Base-by-base conservation (phyloP, 1,140 invertebrate species). In the Anastrepha ludens region DNA sequence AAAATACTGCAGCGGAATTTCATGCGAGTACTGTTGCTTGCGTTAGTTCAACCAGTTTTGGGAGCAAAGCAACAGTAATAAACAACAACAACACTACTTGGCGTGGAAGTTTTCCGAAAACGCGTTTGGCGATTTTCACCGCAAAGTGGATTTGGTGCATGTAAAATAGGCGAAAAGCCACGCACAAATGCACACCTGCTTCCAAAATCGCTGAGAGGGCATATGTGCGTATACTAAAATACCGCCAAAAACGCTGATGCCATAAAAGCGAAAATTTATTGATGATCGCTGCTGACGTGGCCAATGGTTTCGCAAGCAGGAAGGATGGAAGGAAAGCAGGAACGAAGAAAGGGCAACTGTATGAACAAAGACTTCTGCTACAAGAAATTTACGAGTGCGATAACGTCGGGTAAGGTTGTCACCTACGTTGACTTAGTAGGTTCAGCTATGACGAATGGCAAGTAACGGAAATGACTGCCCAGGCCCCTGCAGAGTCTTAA, bases 71-170 rank as follows among this genome's bases (percentile, higher is more conserved):
- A 29, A 70, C 65, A 70, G 5, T 29, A 70, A 29, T 2, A 44
- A 11, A 0, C 29, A 15, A 67, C 64, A 67, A 67, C 20, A 67
- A 41, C 29, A 67, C 6, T 41, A 8, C 9, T n/a, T 67, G n/a
- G 3, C 20, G 65, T 70, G 39, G 39, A 9, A 29, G n/a, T 41
- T 11, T 15, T 20, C 29, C 29, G 65, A 9, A 70, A 70, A 70
- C 39, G 65, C 65, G 8, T 70, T 70, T 2, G 39, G 39, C 65
- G 39, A 70, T 44, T 70, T 70, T 29, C 8, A 70, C 65, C 65
- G 65, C 65, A 70, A 70, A 70, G 20, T 70, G 65, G 39, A 70
- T 70, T 70, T 70, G 65, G 65, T 15, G 39, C 65, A 70, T 70
- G 9, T 70, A 41, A 70, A 44, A 70, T 29, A 70, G 29, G 65